phyloP scores from a whole-genome alignment of 2,888 invertebrate genomes.

The Diarsia mendica region DNA sequence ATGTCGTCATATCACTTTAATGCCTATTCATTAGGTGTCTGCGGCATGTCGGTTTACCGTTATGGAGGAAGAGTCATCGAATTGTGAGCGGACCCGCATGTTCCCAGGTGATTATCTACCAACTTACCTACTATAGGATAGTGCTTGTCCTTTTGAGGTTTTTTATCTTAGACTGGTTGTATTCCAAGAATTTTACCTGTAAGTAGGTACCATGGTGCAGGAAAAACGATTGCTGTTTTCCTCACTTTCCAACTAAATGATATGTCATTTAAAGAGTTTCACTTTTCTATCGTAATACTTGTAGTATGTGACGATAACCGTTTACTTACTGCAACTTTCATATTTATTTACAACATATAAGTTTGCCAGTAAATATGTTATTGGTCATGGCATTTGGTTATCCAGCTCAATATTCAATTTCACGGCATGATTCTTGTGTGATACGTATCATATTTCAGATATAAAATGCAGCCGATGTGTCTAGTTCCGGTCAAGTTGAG shows the following conservation, averaged over 20 bases:
- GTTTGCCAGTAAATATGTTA: constrained; percentile 35
- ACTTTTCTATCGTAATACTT: constrained; percentile 31
- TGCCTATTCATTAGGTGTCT: constrained; percentile 44
- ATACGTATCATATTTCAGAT: constrained; percentile 38
- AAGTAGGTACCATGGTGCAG: not conserved
- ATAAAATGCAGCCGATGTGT: constrained; percentile 37
- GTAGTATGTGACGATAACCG: not conserved
- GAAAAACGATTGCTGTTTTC: constrained; percentile 9
- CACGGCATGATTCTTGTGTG: constrained; percentile 38
- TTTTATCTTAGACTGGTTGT: not conserved
- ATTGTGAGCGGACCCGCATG: not conserved
- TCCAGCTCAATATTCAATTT: constrained; percentile 46
- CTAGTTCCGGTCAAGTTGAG: constrained; percentile 30
- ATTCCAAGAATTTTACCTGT: not conserved
- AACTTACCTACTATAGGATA: not conserved
- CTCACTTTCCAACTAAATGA: constrained; percentile 32
- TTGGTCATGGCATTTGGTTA: constrained; percentile 46
- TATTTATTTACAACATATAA: constrained; percentile 34
- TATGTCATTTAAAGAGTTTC: constrained; percentile 29
- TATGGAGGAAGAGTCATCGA: constrained; percentile 23
- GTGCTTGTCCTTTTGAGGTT: not conserved
- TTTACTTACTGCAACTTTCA: constrained; percentile 29
- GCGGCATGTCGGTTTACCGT: constrained; percentile 20
- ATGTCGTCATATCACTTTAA: constrained; percentile 35
- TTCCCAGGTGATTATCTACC: constrained; percentile 12